phyloP scores from a whole-genome alignment of 2,797 vertebrate genomes.

The Girardinus metallicus region DNA sequence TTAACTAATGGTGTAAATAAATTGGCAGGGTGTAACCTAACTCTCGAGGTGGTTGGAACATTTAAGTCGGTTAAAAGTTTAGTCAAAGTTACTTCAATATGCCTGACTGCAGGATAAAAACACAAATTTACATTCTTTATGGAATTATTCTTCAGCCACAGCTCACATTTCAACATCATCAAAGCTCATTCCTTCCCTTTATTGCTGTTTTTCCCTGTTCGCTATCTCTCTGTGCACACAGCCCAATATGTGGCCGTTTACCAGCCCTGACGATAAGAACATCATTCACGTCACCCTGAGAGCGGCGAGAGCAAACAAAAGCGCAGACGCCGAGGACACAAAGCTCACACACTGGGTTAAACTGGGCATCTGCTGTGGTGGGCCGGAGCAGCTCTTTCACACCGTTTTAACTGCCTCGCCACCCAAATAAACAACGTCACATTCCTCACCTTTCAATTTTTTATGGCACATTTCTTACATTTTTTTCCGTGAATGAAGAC shows the following conservation, averaged over 20 bases:
- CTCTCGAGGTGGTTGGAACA: background rate
- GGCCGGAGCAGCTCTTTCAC: slow-evolving; percentile 12
- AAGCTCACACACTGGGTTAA: slow-evolving; percentile 12
- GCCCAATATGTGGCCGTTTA: slow-evolving; percentile 14
- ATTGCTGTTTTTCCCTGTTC: slow-evolving; percentile 8
- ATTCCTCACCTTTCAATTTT: slow-evolving; percentile 21
- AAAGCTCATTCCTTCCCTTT: slow-evolving; percentile 25
- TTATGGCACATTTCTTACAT: background rate
- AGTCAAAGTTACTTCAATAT: background rate
- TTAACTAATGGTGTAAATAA: background rate
- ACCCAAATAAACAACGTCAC: slow-evolving; percentile 3
- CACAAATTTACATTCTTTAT: slow-evolving; percentile 18
- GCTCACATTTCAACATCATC: slow-evolving; percentile 6
- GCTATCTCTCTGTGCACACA: slow-evolving; percentile 45
- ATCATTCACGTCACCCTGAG: slow-evolving; percentile 30
- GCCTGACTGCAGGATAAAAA: background rate
- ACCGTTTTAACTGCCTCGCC: background rate
- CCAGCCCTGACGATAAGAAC: slow-evolving; percentile 49
- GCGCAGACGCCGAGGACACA: background rate
- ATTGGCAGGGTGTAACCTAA: background rate
- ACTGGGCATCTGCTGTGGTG: background rate
- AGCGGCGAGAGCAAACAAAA: background rate
- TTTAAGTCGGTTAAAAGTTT: background rate
- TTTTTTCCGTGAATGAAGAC: too few species aligned
- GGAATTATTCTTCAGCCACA: background rate